Percentiles rank a stretch among this genome's conserved stretches.
Conservation (phyloP, 2,888 invertebrate species). For the Drosophila suboccidentalis region DNA sequence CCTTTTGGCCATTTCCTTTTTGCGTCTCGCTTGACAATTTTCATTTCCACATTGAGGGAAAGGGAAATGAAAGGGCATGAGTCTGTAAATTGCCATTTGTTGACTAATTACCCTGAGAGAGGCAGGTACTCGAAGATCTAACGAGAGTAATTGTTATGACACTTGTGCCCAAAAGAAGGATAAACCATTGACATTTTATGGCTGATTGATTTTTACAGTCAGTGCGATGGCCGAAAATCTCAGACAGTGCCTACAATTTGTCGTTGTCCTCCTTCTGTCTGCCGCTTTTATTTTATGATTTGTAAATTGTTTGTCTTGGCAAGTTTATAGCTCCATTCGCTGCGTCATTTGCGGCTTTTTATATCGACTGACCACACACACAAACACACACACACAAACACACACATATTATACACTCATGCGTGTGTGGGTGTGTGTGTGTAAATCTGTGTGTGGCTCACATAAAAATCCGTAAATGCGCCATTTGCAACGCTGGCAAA, state of each 20-base stretch:
- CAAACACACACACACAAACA: constrained; percentile 3
- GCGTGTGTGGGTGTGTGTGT: constrained; percentile 15
- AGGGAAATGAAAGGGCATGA: too few species aligned
- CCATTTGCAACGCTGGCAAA: constrained; percentile 75
- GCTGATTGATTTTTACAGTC: constrained; percentile 58
- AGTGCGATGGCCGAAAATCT: constrained; percentile 42
- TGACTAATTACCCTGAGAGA: constrained; percentile 58
- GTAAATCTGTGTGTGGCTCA: constrained; percentile 64
- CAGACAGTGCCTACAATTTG: constrained; percentile 19
- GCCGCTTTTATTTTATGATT: constrained; percentile 79
- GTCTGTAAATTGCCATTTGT: constrained; percentile 25
- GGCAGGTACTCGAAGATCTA: constrained; percentile 30
- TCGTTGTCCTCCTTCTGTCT: constrained; percentile 33
- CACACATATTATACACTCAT: constrained; percentile 2
- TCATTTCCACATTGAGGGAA: constrained; percentile 32
- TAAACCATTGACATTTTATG: constrained; percentile 56
- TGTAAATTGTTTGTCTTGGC: constrained; percentile 76
- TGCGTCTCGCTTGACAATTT: constrained; percentile 23
- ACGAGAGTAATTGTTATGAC: constrained; percentile 56
- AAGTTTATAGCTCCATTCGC: constrained; percentile 75
- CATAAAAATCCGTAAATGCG: constrained; percentile 78
- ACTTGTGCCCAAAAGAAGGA: constrained; percentile 35
- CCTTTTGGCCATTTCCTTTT: constrained; percentile 27
- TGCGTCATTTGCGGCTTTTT: constrained; percentile 72
- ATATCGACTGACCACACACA: constrained; percentile 55